Base-by-base conservation (phyloP, 2,797 vertebrate species). In the Karalla daura region DNA sequence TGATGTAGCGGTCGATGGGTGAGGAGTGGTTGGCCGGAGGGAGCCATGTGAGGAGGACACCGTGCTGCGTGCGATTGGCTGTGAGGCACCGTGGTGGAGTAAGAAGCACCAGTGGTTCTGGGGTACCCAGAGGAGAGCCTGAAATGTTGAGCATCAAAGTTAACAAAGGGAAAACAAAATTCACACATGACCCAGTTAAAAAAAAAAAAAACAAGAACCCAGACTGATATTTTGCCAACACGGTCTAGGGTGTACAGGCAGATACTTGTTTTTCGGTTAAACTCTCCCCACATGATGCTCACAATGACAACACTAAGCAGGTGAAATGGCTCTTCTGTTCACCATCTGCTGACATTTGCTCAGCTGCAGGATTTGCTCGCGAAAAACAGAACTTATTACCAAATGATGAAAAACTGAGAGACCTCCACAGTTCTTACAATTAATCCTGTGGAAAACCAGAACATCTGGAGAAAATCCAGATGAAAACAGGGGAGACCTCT, bases 61-160 rank as follows among this genome's bases (percentile, higher is more conserved):
- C 98, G 90, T 99, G 98, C 93, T 98, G 97, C 81, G 97, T 99
- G 93, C 98, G 95, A 86, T 99, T 99, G 94, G 98, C 98, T 95
- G 96, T 99, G 95, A 99, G 98, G 96, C 98, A 99, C 95, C 97
- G 95, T 86, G 98, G 98, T 98, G 98, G 97, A 93, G 96, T 97
- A 93, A 99, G 95, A 95, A 99, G 96, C 96, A 99, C 96, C 95
- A 97, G 95, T 90, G 98, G 98, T 96, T 99, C 97, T 94, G 98
- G 97, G 93, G 98, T 99, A 94, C 96, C 96, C 93, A 97, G 90
- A 78, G 96, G 98, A 92, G 96, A 98, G 92, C 96, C 98, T 99
- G 3, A 61, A n/a, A 64, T 4, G n/a, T 9, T 56, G 44, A 5
- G 41, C 24, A 52, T 0, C 24, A 18, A 43, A 32, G 27, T 41